Evolutionary conservation across 2,888 invertebrate species (phyloP), one percentile per base, ranked within the genome.

Genomic region (Leucania comma): DNA sequence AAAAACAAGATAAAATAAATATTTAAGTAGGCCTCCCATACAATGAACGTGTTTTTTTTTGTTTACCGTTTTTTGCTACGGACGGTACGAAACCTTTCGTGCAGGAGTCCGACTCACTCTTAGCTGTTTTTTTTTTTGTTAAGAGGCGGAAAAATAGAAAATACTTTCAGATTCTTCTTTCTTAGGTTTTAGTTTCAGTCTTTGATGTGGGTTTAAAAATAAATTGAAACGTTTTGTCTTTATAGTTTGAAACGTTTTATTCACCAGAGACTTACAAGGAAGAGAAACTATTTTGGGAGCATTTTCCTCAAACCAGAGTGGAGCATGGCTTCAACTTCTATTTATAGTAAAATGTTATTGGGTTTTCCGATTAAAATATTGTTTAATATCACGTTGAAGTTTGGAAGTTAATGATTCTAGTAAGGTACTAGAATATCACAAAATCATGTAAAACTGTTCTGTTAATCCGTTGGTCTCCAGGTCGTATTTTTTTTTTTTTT

Each of bases 111-210:
- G 29, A 29, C 29, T 29, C 29, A 4, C 29, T 3, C 29, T 29
- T 29, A 4, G 29, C 29, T 4, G 29, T 2, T 29, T 29, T 29
- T 29, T 29, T 29, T 29, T n/a, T n/a, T n/a, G n/a, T n/a, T n/a
- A n/a, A n/a, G n/a, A n/a, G n/a, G n/a, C n/a, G n/a, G 26, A 17
- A 57, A 75, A 63, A 66, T 29, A 61, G 22, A 51, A 79, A 38
- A 32, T 6, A 53, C 32, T 59, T 58, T 3, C 53, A 32, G 63
- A 62, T 62, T 26, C 51, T 29, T 42, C 42, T 51, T 59, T n/a
- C 60, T 35, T 48, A 64, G 63, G 3, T 2, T 38, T 53, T 70
- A 17, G 24, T 50, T 50, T 46, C 14, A 42, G 12, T 54, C 10
- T 58, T 75, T 54, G 29, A 38, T 54, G 24, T 38, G 29, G 17